Evolutionary conservation across 2,113 vertebrate genomes (phyloP).

Genomic region (Epinephelus lanceolatus): DNA sequence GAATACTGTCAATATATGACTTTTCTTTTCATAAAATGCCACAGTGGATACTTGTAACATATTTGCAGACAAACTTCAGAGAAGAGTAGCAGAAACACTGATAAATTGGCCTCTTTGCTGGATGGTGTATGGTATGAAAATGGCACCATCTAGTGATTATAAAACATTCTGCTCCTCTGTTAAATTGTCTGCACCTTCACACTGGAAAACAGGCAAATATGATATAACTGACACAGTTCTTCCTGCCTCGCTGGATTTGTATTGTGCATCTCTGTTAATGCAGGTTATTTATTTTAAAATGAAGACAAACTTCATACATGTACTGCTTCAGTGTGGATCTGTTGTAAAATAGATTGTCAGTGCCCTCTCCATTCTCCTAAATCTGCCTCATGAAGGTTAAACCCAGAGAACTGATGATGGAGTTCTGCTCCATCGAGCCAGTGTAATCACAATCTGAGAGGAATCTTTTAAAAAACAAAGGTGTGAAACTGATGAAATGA

Average conservation of each 20-base stretch:
- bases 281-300: not conserved
- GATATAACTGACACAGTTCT: not conserved
- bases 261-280: not conserved
- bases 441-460: conserved; percentile 47
- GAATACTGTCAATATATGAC: no score
- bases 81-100: not conserved
- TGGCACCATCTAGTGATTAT: conserved; percentile 71
- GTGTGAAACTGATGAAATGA: conserved; percentile 62
- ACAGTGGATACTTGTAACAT: not conserved
- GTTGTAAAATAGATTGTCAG: not conserved
- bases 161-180: not conserved
- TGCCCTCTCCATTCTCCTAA: not conserved
- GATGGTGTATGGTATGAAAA: not conserved
- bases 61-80: not conserved
- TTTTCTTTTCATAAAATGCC: not conserved
- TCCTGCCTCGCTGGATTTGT: not conserved
- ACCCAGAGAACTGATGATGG: conserved; percentile 24
- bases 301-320: not conserved
- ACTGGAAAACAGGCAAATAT: not conserved
- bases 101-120: not conserved
- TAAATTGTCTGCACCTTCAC: not conserved
- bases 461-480: conserved; percentile 51
- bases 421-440: conserved; percentile 47
- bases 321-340: not conserved
- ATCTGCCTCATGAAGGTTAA: conserved; percentile 47